Evolutionary conservation across 2,113 vertebrate genomes (phyloP), one percentile per base, ranked within the genome.

Genomic region (Notechis scutatus): DNA sequence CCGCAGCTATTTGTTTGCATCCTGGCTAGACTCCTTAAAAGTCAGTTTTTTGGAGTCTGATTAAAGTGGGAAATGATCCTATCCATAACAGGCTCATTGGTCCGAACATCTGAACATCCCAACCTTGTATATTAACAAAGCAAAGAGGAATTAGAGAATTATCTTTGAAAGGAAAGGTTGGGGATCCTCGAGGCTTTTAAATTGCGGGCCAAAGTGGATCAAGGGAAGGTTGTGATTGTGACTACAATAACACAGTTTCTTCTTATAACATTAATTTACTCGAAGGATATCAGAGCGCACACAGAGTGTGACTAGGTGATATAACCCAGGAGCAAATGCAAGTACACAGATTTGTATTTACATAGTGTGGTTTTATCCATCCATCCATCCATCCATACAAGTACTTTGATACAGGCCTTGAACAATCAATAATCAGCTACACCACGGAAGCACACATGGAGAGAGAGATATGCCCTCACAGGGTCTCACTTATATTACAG

Each of bases 1-100:
- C n/a, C 20, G 69, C 5, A 39, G 34, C 9, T 81, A 39, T 34
- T 34, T 39, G 18, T 39, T 7, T 39, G 5, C 15, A 3, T 74
- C 15, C 0, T 34, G 14, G n/a, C n/a, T 81, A 39, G 34, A 81
- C 6, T 15, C 45, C 23, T 26, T 26, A 47, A 10, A 85, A 54
- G 5, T 39, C 5, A 50, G 3, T 6, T 26, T 15, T 5, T 26
- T 1, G 0, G 39, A 56, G 3, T 8, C 29, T 3, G 45, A 1
- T 50, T 69, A n/a, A n/a, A 29, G 14, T 15, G 14, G 56, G 50
- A 87, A 34, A 85, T 0, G 21, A 9, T 1, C 20, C 50, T 45
- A 23, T 11, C 24, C 21, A 5, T 57, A 3, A n/a, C 11, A 57
- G 12, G n/a, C 6, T 24, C 7, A 3, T 24, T 0, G 3, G 39